phyloP scores from a whole-genome alignment of 2,888 invertebrate genomes.

The Cantharis rustica region DNA sequence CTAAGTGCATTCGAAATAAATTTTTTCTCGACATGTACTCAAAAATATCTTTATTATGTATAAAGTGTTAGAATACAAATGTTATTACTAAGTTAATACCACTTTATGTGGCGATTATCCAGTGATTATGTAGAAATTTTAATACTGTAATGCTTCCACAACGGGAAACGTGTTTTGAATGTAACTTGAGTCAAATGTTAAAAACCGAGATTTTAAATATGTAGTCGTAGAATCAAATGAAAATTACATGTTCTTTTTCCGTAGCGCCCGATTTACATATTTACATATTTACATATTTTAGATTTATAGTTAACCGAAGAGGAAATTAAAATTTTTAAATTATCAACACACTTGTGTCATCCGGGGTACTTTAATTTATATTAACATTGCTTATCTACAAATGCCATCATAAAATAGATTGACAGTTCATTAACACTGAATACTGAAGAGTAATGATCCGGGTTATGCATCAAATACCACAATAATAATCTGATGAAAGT shows the following conservation, averaged over 20 bases:
- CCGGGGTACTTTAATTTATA: conserved; percentile 2
- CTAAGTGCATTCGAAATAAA: background rate
- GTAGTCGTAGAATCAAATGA: conserved; percentile 13
- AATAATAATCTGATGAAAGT: background rate
- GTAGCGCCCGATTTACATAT: background rate
- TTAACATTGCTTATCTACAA: conserved; percentile 7
- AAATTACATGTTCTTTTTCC: background rate
- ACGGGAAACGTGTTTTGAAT: conserved; percentile 49
- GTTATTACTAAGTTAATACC: conserved; percentile 32
- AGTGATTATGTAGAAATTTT: conserved; percentile 47
- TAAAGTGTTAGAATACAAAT: conserved; percentile 17
- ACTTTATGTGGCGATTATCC: conserved; percentile 48
- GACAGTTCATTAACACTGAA: conserved; percentile 5
- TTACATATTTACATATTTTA: background rate
- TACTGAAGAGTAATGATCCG: background rate
- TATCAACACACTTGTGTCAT: background rate
- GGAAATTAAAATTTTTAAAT: background rate
- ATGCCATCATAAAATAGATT: conserved; percentile 1
- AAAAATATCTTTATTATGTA: conserved; percentile 2
- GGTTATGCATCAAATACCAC: background rate
- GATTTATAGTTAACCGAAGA: background rate
- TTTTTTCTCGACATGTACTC: background rate
- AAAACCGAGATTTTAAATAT: conserved; percentile 48
- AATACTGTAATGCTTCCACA: conserved; percentile 46
- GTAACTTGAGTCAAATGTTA: conserved; percentile 48